A percentile compares a stretch with the other conserved stretches of the same genome.
Conservation (phyloP, 1,140 invertebrate species). For the Bombus pyrosoma region DNA sequence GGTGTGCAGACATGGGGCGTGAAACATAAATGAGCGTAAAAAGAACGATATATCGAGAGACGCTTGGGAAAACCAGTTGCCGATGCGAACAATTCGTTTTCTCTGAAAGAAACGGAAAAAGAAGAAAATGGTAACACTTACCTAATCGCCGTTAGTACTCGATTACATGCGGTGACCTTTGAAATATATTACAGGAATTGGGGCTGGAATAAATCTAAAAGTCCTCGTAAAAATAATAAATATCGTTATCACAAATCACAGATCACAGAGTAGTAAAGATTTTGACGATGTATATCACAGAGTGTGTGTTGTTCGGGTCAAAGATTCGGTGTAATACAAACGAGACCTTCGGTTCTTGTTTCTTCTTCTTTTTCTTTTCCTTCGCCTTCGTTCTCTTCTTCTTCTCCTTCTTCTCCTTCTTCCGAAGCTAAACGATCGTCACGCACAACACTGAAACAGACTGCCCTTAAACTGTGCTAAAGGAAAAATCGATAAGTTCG, state of each 20-base stretch:
- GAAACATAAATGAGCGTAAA: not conserved
- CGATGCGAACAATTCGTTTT: not conserved
- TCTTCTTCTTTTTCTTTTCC: too few species aligned
- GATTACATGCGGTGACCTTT: not conserved
- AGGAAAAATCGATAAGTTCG: not conserved
- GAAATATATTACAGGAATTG: too few species aligned
- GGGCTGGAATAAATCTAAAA: not conserved
- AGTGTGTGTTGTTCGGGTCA: too few species aligned
- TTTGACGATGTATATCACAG: slow-evolving; percentile 19
- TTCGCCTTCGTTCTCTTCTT: too few species aligned
- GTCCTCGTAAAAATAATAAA: not conserved
- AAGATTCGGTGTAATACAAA: not conserved
- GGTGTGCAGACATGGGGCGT: not conserved
- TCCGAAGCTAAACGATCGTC: not conserved
- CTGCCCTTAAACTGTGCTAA: not conserved
- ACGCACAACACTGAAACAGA: not conserved
- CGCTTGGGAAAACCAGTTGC: not conserved
- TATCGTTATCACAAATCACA: slow-evolving; percentile 43
- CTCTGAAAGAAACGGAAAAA: not conserved
- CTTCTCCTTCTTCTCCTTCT: too few species aligned
- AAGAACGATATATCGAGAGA: not conserved
- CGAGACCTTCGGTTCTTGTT: not conserved
- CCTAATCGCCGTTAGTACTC: not conserved
- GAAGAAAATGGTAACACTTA: not conserved
- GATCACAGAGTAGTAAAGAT: slow-evolving; percentile 31